A percentile compares a stretch with the other conserved stretches of the same genome.
These are phyloP conservation scores for Drosophila insularis DNA, from an alignment of 1,140 invertebrate species.

Conservation along the genomic window DNA sequence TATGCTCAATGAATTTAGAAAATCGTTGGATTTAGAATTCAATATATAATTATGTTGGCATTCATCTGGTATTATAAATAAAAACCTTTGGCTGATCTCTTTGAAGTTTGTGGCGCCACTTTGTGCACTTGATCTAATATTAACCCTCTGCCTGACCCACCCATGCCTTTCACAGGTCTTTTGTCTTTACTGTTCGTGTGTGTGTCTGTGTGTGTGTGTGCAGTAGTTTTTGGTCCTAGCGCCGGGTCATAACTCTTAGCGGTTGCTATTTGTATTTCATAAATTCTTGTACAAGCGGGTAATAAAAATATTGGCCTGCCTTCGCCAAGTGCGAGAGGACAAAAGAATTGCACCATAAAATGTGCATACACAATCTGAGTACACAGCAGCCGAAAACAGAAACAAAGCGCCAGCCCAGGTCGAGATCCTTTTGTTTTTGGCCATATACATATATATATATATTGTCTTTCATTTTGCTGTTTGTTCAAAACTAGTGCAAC, in stretches of 20 bases:
- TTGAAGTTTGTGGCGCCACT: slow-evolving; percentile 46
- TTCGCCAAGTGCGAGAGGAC: slow-evolving; percentile 58
- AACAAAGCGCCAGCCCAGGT: slow-evolving; percentile 60
- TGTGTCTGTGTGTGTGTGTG: slow-evolving; percentile 15
- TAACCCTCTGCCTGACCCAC: slow-evolving; percentile 43
- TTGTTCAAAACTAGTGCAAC: slow-evolving; percentile 73
- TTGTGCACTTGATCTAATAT: slow-evolving; percentile 5
- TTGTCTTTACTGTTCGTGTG: slow-evolving; percentile 32
- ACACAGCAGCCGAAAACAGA: slow-evolving; percentile 27
- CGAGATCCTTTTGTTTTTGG: slow-evolving; percentile 57
- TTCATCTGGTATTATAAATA: background rate
- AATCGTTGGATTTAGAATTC: background rate
- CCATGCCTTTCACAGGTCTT: slow-evolving; percentile 64
- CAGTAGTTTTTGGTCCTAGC: slow-evolving; percentile 51
- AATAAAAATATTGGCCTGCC: slow-evolving; percentile 80
- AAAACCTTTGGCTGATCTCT: slow-evolving; percentile 40
- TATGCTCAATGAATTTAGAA: no score
- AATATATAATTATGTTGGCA: background rate
- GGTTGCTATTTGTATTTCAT: slow-evolving; percentile 70
- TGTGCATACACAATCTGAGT: slow-evolving; percentile 54
- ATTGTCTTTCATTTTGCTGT: slow-evolving; percentile 49
- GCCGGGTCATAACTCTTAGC: slow-evolving; percentile 78
- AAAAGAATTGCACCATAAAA: slow-evolving; percentile 80
- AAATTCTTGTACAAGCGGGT: slow-evolving; percentile 47
- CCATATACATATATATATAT: slow-evolving; percentile 23